Percentiles rank a stretch among this genome's conserved stretches.
Conservation (phyloP, 2,113 vertebrate genomes). For the Pteropus alecto region DNA sequence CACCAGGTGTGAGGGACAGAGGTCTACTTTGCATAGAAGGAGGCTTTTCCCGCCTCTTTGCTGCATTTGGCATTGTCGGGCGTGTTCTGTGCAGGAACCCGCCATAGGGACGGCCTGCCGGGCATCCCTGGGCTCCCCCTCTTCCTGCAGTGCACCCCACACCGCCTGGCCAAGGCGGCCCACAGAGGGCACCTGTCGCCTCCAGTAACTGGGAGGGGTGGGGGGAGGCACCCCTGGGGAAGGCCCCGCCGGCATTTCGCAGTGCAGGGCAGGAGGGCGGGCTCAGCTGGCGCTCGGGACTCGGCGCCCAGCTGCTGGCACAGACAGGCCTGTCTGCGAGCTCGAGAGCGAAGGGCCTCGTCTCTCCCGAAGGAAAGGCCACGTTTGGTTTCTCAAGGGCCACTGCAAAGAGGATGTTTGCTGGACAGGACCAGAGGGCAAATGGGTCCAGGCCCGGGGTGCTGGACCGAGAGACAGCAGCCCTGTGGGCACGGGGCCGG, state of each 20-base stretch:
- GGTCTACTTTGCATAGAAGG: fast-evolving
- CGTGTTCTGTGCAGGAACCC: not conserved
- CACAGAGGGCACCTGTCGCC: not conserved
- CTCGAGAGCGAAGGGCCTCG: fast-evolving
- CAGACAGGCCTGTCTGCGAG: fast-evolving
- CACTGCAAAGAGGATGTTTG: not conserved
- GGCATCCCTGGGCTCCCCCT: fast-evolving
- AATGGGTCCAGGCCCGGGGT: not conserved
- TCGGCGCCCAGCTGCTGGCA: fast-evolving
- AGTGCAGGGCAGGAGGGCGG: not conserved
- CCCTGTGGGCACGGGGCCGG: too few relatives aligned
- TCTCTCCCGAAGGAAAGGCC: not conserved
- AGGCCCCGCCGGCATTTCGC: too few relatives aligned
- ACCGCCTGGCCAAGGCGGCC: fast-evolving
- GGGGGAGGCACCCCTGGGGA: not conserved
- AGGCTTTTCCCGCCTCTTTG: not conserved
- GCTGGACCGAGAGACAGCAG: not conserved
- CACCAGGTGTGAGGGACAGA: not conserved
- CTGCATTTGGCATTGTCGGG: not conserved
- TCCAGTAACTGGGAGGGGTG: not conserved
- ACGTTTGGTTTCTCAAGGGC: not conserved
- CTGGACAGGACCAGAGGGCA: not conserved
- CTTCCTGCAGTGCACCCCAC: fast-evolving
- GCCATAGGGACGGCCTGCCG: fast-evolving
- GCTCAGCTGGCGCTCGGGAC: fast-evolving